Conservation (phyloP, 1,140 invertebrate genomes). For the Varroa destructor region DNA sequence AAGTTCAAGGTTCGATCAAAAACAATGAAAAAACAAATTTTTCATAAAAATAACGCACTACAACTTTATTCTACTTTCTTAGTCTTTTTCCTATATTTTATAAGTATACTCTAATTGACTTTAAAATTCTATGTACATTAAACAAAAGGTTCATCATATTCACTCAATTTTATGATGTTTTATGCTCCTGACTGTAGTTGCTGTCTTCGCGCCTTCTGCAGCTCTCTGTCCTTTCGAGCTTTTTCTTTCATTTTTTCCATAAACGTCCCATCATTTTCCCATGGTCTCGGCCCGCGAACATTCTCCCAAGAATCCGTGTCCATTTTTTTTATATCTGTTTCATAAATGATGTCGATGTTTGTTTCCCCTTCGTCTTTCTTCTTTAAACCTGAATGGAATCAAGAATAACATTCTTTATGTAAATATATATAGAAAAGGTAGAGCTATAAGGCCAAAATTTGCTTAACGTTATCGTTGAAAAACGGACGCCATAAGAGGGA, state of each 20-base stretch:
- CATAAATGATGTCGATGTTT: conserved; percentile 19
- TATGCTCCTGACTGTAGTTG: neutral
- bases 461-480: neutral
- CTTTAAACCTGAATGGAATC: neutral
- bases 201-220: neutral
- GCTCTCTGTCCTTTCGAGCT: neutral
- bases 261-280: conserved; percentile 48
- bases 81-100: too few species aligned
- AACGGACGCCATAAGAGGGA: neutral
- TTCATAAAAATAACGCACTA: too few species aligned
- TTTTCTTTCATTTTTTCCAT: neutral
- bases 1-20: too few species aligned
- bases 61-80: too few species aligned
- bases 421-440: neutral
- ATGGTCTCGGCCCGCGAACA: conserved; percentile 59
- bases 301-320: conserved; percentile 69
- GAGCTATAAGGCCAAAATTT: neutral
- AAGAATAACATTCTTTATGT: neutral
- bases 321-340: conserved; percentile 38
- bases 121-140: too few species aligned
- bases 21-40: too few species aligned
- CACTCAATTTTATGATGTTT: too few species aligned
- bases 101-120: too few species aligned
- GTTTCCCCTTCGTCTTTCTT: neutral
- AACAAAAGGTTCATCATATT: too few species aligned